These are phyloP conservation scores for Cotesia vestalis DNA, from an alignment of 1,140 invertebrate species.

Conservation along the genomic window DNA sequence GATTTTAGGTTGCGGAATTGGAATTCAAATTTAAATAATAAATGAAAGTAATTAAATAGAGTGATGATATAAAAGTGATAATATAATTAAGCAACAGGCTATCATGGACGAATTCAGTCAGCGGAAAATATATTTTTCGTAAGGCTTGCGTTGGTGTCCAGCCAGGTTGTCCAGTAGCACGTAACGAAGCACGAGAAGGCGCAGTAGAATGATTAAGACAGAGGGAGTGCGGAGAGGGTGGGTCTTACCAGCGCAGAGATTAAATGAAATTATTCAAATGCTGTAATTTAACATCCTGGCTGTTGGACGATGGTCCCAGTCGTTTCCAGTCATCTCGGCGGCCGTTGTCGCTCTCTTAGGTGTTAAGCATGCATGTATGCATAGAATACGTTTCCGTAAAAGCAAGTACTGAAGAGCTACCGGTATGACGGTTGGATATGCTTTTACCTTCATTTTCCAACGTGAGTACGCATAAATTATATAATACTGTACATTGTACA, in stretches of 20 bases:
- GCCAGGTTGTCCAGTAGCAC: slow-evolving; percentile 31
- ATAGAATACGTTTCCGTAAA: slow-evolving; percentile 48
- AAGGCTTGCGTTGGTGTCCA: slow-evolving; percentile 7
- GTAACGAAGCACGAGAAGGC: slow-evolving; percentile 29
- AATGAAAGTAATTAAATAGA: not conserved
- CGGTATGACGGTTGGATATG: not conserved
- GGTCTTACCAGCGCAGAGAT: slow-evolving; percentile 40
- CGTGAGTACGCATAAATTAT: slow-evolving; percentile 21
- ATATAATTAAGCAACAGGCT: slow-evolving; percentile 10
- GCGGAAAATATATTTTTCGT: slow-evolving; percentile 30
- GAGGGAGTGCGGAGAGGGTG: slow-evolving; percentile 27
- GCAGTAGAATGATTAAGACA: slow-evolving; percentile 31
- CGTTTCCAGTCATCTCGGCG: too few species aligned
- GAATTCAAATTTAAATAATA: not conserved
- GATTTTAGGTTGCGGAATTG: too few species aligned
- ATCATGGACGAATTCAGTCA: slow-evolving; percentile 29
- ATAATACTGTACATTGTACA: not conserved
- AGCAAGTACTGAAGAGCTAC: not conserved
- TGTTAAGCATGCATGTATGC: slow-evolving; percentile 60
- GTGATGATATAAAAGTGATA: slow-evolving; percentile 4
- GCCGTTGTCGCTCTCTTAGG: slow-evolving; percentile 40
- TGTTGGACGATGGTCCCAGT: slow-evolving; percentile 39
- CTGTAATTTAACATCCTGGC: slow-evolving; percentile 56
- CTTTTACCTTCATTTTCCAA: slow-evolving; percentile 14
- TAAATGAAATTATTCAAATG: slow-evolving; percentile 62